Conservation (phyloP, 1,140 invertebrate genomes). For the Zaprionus capensis region DNA sequence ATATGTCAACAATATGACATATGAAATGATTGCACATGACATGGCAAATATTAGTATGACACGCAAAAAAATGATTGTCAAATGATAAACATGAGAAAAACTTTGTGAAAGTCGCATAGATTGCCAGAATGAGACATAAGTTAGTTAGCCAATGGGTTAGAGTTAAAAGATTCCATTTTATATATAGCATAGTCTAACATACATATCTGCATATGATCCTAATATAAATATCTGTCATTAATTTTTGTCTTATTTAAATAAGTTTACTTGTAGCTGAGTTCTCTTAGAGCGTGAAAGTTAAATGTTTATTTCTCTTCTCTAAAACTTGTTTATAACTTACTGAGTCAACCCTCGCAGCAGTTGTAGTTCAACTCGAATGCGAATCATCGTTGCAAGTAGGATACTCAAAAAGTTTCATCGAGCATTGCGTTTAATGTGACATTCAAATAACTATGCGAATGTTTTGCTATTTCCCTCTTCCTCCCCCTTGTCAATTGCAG, state of each 20-base stretch:
- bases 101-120: not conserved
- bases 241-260: too few species aligned
- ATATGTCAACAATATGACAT: conserved; percentile 6
- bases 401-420: conserved; percentile 28
- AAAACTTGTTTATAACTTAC: not conserved
- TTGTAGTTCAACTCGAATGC: not conserved
- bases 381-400: not conserved
- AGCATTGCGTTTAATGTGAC: conserved; percentile 61
- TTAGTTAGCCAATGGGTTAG: not conserved
- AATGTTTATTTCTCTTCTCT: too few species aligned
- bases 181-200: too few species aligned
- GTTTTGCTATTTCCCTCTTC: conserved; percentile 19
- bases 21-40: conserved; percentile 1
- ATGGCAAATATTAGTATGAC: not conserved
- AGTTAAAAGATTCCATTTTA: too few species aligned
- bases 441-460: conserved; percentile 57
- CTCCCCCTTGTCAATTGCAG: not conserved
- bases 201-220: too few species aligned
- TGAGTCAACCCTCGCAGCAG: not conserved
- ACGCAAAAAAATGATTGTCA: not conserved
- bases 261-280: too few species aligned
- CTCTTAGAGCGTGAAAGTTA: too few species aligned
- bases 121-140: not conserved
- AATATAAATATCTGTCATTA: too few species aligned
- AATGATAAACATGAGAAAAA: not conserved